Evolutionary conservation across 2,888 invertebrate species (phyloP).

Genomic region (Embidobia sp.): DNA sequence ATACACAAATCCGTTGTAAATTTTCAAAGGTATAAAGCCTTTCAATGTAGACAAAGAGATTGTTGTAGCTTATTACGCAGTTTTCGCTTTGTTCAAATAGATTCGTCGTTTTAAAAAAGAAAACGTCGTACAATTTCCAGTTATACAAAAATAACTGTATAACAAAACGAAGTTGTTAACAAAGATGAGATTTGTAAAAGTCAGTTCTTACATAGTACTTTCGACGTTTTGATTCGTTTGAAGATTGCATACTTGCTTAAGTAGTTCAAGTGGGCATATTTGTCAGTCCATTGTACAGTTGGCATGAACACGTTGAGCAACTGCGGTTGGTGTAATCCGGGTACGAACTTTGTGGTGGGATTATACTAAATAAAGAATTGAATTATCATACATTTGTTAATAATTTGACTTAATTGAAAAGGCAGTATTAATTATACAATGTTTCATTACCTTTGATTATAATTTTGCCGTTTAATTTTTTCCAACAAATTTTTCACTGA

Average conservation of each 20-base stretch:
- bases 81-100: too few species aligned
- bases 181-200: too few species aligned
- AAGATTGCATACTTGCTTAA: background rate
- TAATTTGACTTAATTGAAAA: too few species aligned
- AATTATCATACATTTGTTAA: too few species aligned
- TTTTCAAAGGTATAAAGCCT: too few species aligned
- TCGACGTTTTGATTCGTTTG: slow-evolving; percentile 11
- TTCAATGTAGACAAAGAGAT: too few species aligned
- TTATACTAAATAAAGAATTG: slow-evolving; percentile 13
- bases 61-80: too few species aligned
- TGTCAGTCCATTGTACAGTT: slow-evolving; percentile 24
- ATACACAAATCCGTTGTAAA: too few species aligned
- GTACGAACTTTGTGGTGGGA: slow-evolving; percentile 14
- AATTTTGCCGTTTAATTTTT: slow-evolving; percentile 75
- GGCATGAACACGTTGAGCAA: slow-evolving; percentile 17
- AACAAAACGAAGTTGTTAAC: too few species aligned
- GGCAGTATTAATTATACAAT: background rate
- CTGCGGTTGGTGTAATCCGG: slow-evolving; percentile 1
- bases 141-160: too few species aligned
- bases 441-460: slow-evolving; percentile 72
- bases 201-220: background rate
- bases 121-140: too few species aligned
- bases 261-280: slow-evolving; percentile 17
- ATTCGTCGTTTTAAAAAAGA: too few species aligned
- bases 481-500: slow-evolving; percentile 77